phyloP scores from a whole-genome alignment of 2,797 vertebrate genomes.

The Molossus molossus region DNA sequence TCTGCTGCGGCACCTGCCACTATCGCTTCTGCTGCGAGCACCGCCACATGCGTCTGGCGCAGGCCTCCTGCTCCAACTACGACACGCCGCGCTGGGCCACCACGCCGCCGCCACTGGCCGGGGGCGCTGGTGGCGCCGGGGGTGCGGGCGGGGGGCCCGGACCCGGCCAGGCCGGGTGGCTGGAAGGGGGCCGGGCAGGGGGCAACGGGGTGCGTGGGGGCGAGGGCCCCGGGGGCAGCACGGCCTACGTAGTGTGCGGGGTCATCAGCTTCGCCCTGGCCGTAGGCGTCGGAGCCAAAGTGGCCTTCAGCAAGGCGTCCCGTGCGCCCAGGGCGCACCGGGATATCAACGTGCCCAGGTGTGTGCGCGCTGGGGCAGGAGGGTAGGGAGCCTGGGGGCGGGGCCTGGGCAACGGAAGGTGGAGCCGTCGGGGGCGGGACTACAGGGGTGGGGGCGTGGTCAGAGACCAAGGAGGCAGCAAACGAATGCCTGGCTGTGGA shows the following conservation, averaged over 20 bases:
- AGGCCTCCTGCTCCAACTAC: slow-evolving; percentile 94
- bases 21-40: slow-evolving; percentile 97
- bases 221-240: slow-evolving; percentile 92
- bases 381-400: background rate
- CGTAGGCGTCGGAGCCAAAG: slow-evolving; percentile 95
- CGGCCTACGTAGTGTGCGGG: slow-evolving; percentile 95
- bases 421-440: too few species aligned
- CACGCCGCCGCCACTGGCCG: slow-evolving; percentile 90
- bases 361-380: slow-evolving; percentile 3
- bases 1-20: slow-evolving; percentile 96
- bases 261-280: slow-evolving; percentile 96
- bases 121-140: slow-evolving; percentile 84
- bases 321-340: slow-evolving; percentile 93
- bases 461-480: background rate
- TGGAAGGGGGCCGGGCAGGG: slow-evolving; percentile 87
- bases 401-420: background rate
- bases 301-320: slow-evolving; percentile 97
- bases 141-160: slow-evolving; percentile 86
- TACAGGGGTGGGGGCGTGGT: accelerated
- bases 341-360: slow-evolving; percentile 97
- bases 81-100: slow-evolving; percentile 95
- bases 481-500: background rate
- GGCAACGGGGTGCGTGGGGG: slow-evolving; percentile 80
- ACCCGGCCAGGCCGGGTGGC: slow-evolving; percentile 88
- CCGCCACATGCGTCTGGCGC: slow-evolving; percentile 93